Evolutionary conservation across 2,888 invertebrate genomes (phyloP).

Genomic region (Latrodectus hesperus): DNA sequence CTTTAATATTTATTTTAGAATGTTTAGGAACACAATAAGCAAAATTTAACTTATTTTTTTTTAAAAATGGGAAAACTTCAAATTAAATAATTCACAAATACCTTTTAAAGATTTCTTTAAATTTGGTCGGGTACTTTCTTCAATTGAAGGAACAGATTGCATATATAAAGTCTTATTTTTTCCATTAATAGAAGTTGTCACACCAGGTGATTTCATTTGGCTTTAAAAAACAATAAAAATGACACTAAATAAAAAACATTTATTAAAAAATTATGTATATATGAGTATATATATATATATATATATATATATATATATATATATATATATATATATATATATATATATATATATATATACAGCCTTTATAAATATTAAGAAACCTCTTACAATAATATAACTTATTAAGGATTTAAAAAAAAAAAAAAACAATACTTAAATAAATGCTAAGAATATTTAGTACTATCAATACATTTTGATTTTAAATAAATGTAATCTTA

Average conservation of each 20-base stretch:
- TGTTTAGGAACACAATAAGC: no score
- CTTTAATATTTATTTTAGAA: no score
- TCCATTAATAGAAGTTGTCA: slow-evolving; percentile 86
- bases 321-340: no score
- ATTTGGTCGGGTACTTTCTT: slow-evolving; percentile 90
- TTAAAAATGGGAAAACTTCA: neutral
- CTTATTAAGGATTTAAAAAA: neutral
- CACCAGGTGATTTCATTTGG: slow-evolving; percentile 92
- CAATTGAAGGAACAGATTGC: slow-evolving; percentile 92
- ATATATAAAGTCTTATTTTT: slow-evolving; percentile 95
- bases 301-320: no score
- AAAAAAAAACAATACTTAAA: neutral
- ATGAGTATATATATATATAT: no score
- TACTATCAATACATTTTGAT: no score
- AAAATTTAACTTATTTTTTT: neutral
- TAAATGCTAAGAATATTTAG: neutral
- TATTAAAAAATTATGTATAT: neutral
- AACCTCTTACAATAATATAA: neutral
- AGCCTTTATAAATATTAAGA: neutral
- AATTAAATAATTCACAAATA: slow-evolving; percentile 70
- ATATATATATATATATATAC: no score
- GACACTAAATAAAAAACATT: neutral
- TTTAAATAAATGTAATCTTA: no score
- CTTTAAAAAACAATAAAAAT: slow-evolving; percentile 69
- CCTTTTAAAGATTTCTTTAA: slow-evolving; percentile 86